A percentile compares a stretch with the other conserved stretches of the same genome.
Conservation (phyloP, 2,888 invertebrate species). For the Acanthosepion pharaonis region DNA sequence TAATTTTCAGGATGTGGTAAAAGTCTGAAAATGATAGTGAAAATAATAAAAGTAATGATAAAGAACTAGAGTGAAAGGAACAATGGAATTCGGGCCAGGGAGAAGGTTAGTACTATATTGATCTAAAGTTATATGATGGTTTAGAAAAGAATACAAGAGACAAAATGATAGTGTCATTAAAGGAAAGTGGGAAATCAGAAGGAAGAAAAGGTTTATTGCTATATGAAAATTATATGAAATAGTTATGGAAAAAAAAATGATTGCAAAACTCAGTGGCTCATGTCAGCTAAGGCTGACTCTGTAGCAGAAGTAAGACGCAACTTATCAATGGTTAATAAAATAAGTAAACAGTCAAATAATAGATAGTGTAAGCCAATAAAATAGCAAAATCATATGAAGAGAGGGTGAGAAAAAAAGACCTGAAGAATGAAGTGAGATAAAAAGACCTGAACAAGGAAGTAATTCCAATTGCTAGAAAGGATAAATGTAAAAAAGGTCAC, state of each 20-base stretch:
- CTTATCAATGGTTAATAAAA: background rate
- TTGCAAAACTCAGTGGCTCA: background rate
- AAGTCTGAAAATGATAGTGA: background rate
- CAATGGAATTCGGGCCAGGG: no score
- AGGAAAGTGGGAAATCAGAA: background rate
- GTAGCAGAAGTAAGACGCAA: background rate
- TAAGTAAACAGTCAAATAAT: background rate
- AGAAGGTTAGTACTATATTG: background rate
- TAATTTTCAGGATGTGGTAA: background rate
- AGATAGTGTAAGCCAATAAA: background rate
- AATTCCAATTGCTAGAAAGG: background rate
- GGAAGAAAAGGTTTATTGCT: background rate
- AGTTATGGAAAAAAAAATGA: background rate
- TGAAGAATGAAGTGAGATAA: background rate
- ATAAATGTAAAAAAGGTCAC: background rate
- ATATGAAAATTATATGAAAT: background rate
- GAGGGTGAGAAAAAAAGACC: background rate
- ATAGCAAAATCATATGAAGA: background rate
- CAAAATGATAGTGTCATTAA: background rate
- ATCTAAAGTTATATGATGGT: background rate
- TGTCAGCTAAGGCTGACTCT: background rate
- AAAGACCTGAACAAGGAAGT: background rate
- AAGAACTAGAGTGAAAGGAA: background rate
- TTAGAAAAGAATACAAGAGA: background rate
- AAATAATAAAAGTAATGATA: background rate